Base-by-base conservation (phyloP, 2,113 vertebrate species). In the Podilymbus podiceps region DNA sequence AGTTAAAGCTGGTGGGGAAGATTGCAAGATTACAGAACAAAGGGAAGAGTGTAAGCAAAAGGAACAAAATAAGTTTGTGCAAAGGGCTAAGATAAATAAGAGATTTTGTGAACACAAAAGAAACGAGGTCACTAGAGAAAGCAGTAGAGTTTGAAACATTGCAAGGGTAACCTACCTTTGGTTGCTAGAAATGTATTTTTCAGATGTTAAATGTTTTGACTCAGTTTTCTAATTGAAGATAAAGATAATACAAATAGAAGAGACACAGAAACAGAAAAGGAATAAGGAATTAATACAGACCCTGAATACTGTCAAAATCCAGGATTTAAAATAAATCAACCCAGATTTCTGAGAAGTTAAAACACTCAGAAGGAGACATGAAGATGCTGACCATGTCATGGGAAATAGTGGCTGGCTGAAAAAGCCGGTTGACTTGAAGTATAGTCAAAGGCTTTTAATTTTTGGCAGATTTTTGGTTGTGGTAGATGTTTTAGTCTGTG, bases 11-110 rank as follows among this genome's bases (percentile, higher is more conserved):
- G 53, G 49, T 94, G 53, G 58, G 58, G 58, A 80, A 94, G 89
- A 96, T 68, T 78, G 90, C 78, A 94, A 93, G 90, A 89, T 95
- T 92, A 89, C 69, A 82, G 77, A 89, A 93, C 62, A 92, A 94
- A 95, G 49, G 42, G 76, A 80, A 59, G 77, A 83, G 15, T 84
- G 50, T 89, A 93, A 91, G 78, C 49, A 85, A 77, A 91, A 90
- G 47, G 42, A 69, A 63, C 33, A 77, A 95, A 94, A 85, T 91
- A 87, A 55, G 44, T 72, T 78, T 93, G 35, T 89, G 62, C 1
- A 16, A 90, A 67, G 20, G n/a, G 49, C 68, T 71, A 71, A 79
- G 71, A 83, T 69, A 90, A 94, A 89, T 60, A 92, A 60, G 71
- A 87, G 50, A 85, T 89, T 95, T 94, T 79, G 77, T 50, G 63